Conservation (phyloP, 2,797 vertebrate species). For the Acipenser transmontanus region DNA sequence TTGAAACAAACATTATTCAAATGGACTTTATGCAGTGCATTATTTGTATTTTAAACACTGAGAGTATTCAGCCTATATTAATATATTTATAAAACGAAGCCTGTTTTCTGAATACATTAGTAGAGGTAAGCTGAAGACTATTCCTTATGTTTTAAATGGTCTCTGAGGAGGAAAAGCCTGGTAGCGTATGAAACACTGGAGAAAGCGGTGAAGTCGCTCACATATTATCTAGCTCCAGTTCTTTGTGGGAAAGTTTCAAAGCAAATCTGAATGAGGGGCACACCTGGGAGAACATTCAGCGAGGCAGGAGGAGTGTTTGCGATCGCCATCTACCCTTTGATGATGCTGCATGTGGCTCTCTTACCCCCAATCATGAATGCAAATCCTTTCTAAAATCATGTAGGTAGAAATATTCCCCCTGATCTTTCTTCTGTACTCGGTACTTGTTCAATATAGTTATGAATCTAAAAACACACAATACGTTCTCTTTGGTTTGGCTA, state of each 20-base stretch:
- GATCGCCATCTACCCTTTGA: conserved; percentile 15
- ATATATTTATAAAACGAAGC: conserved; percentile 46
- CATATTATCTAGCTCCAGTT: no score
- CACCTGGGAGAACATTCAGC: conserved; percentile 29
- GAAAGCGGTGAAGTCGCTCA: no score
- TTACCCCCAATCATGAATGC: neutral
- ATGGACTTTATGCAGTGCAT: no score
- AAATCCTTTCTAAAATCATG: conserved; percentile 12
- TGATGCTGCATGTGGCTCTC: conserved; percentile 15
- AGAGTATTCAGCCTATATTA: no score
- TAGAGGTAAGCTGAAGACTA: conserved; percentile 25
- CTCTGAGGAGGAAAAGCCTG: no score
- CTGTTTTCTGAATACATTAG: conserved; percentile 11
- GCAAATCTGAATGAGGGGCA: conserved; percentile 29
- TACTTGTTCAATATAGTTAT: no score
- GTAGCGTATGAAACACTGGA: no score
- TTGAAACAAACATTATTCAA: no score
- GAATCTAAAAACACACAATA: no score
- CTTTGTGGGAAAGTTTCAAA: conserved; percentile 24
- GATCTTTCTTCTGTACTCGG: no score
- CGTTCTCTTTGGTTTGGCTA: neutral
- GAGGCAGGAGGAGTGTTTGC: conserved; percentile 27
- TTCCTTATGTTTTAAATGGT: conserved; percentile 43
- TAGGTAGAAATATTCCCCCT: neutral
- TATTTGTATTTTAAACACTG: no score